Evolutionary conservation across 1,140 invertebrate species (phyloP).

Genomic region (Drosophila baimaii): DNA sequence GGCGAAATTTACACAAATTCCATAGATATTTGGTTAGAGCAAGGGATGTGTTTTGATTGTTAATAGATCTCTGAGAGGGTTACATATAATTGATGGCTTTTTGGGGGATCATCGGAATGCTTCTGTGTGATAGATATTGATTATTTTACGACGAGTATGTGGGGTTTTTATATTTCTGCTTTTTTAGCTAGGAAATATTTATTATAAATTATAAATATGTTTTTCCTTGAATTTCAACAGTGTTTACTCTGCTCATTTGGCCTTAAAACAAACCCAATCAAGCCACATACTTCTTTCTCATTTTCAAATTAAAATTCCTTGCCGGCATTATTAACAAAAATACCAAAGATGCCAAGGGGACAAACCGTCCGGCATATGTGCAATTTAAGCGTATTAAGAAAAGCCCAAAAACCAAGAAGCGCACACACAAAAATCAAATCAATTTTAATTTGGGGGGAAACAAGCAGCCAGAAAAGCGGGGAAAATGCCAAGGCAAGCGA

Average conservation of each 20-base stretch:
- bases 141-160: no score
- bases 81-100: constrained; percentile 23
- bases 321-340: constrained; percentile 63
- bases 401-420: constrained; percentile 26
- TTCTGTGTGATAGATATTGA: not conserved
- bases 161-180: not conserved
- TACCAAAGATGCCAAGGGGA: constrained; percentile 51
- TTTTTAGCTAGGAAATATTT: not conserved
- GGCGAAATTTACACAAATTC: constrained; percentile 51
- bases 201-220: not conserved
- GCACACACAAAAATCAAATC: constrained; percentile 76
- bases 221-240: not conserved
- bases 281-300: not conserved
- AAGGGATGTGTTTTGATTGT: constrained; percentile 38
- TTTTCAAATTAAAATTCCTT: constrained; percentile 61
- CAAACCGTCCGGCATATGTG: constrained; percentile 53
- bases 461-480: constrained; percentile 49
- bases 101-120: not conserved
- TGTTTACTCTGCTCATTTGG: not conserved
- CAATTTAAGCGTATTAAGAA: constrained; percentile 62
- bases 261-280: not conserved
- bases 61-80: constrained; percentile 26
- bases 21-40: constrained; percentile 18
- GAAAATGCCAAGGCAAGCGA: constrained; percentile 73
- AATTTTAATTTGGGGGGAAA: constrained; percentile 79